phyloP scores from a whole-genome alignment of 2,888 invertebrate genomes.

The Melinaea menophilus region DNA sequence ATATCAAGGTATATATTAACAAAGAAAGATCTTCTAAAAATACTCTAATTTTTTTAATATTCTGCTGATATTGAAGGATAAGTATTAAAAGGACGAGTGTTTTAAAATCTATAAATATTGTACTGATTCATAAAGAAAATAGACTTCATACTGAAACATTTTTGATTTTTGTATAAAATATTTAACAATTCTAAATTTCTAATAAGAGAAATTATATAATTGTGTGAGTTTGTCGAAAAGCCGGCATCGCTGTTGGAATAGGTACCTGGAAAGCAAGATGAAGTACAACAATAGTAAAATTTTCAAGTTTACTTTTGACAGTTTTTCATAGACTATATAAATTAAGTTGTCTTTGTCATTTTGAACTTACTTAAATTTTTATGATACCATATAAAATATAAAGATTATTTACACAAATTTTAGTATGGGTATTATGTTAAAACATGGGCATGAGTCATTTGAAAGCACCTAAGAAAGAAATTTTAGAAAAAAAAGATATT shows the following conservation, averaged over 20 bases:
- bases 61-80: conserved; percentile 44
- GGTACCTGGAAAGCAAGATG: conserved; percentile 30
- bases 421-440: no score
- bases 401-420: background rate
- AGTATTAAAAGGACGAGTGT: conserved; percentile 51
- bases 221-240: conserved; percentile 25
- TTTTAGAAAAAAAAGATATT: no score
- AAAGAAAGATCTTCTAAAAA: conserved; percentile 76
- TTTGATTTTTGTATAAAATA: conserved; percentile 42
- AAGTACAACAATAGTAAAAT: no score
- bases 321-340: no score
- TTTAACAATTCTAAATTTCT: conserved; percentile 52
- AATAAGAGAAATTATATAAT: conserved; percentile 43
- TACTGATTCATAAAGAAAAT: conserved; percentile 31
- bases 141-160: conserved; percentile 31
- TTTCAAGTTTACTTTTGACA: no score
- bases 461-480: no score
- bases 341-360: background rate
- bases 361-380: background rate
- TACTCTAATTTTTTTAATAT: conserved; percentile 57
- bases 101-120: conserved; percentile 43
- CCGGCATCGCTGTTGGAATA: conserved; percentile 33
- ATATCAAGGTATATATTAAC: conserved; percentile 60
- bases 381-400: background rate
- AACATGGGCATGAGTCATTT: no score